Evolutionary conservation across 2,888 invertebrate species (phyloP).

Genomic region (Colletes collaris): DNA sequence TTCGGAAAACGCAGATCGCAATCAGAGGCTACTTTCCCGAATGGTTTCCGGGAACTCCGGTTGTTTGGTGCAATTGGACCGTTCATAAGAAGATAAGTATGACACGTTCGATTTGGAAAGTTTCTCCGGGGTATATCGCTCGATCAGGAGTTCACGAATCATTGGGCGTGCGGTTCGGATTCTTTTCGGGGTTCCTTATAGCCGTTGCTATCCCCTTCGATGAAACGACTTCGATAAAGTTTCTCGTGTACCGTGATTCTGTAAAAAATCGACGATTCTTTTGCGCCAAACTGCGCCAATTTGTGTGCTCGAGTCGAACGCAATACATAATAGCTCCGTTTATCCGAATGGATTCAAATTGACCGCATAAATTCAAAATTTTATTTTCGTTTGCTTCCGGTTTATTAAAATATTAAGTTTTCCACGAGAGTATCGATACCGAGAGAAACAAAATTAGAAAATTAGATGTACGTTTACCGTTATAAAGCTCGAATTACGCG

Average conservation of each 20-base stretch:
- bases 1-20: not conserved
- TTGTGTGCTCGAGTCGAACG: not conserved
- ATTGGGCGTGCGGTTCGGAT: constrained; percentile 55
- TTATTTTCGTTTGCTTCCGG: no score
- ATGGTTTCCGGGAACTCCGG: constrained; percentile 37
- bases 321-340: no score
- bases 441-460: no score
- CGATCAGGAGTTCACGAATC: constrained; percentile 63
- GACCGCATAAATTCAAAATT: no score
- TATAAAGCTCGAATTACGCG: no score
- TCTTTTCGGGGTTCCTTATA: constrained; percentile 53
- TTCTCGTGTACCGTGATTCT: not conserved
- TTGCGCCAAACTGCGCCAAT: not conserved
- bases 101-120: constrained; percentile 60
- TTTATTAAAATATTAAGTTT: no score
- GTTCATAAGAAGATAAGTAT: constrained; percentile 50
- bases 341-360: no score
- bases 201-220: constrained; percentile 24
- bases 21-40: constrained; percentile 28
- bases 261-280: constrained; percentile 8
- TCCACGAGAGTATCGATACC: no score
- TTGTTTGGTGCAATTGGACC: constrained; percentile 53
- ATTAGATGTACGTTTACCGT: no score
- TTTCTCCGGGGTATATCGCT: constrained; percentile 58
- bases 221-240: constrained; percentile 46